phyloP scores from a whole-genome alignment of 2,113 vertebrate genomes.

The Silurus glanis region DNA sequence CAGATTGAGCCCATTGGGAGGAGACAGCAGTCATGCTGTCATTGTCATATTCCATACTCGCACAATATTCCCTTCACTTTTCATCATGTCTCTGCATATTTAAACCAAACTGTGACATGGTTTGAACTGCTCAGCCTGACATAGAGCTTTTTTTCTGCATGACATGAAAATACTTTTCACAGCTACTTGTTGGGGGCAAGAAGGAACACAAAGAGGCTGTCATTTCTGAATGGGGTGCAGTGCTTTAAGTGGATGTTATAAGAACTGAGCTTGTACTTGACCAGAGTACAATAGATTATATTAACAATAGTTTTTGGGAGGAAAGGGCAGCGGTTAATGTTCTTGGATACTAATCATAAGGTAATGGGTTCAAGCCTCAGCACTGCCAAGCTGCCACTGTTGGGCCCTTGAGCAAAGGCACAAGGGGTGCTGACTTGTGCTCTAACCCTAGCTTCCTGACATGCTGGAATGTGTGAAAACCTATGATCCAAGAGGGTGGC shows the following conservation, averaged over 20 bases:
- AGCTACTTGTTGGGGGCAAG: neutral
- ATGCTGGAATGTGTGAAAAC: no score
- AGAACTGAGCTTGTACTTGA: neutral
- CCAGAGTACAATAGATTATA: neutral
- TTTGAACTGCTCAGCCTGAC: conserved; percentile 30
- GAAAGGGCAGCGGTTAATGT: no score
- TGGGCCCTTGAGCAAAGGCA: no score
- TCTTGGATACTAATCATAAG: no score
- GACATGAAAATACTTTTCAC: neutral
- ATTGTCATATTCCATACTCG: conserved; percentile 15
- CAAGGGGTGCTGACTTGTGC: no score
- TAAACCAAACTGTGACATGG: neutral
- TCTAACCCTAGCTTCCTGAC: no score
- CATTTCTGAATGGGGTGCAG: neutral
- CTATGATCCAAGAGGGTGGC: no score
- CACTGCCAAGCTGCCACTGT: no score
- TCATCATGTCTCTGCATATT: neutral
- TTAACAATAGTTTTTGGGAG: neutral
- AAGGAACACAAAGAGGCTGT: neutral
- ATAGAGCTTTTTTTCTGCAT: neutral
- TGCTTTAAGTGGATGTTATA: neutral
- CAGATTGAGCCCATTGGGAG: conserved; percentile 65
- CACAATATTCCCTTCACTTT: conserved; percentile 10
- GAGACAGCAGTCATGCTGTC: conserved; percentile 10
- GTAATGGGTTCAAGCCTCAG: no score